phyloP scores from a whole-genome alignment of 2,797 vertebrate genomes.

The Acanthis flammea region DNA sequence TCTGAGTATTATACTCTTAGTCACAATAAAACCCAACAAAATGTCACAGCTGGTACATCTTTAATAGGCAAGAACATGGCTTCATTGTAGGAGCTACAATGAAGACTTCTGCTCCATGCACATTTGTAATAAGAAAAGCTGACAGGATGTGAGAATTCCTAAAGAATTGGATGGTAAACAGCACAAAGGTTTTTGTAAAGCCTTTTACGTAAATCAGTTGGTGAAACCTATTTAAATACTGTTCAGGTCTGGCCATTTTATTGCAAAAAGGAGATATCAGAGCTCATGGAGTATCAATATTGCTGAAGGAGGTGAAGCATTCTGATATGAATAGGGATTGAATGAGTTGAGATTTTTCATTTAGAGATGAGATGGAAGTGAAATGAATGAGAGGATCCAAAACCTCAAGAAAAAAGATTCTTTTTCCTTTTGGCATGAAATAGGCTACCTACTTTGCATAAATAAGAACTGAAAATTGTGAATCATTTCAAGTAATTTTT shows the following conservation, averaged over 20 bases:
- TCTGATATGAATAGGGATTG: background rate
- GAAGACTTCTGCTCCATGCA: background rate
- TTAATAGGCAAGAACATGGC: background rate
- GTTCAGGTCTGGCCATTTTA: background rate
- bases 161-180: background rate
- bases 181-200: background rate
- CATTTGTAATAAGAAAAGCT: background rate
- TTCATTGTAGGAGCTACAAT: background rate
- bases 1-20: background rate
- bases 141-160: background rate
- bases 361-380: background rate
- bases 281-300: background rate
- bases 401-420: background rate
- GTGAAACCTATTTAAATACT: background rate
- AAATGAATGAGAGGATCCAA: background rate
- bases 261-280: background rate
- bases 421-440: background rate
- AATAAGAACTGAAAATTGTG: background rate
- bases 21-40: background rate
- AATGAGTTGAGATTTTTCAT: background rate
- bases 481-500: background rate
- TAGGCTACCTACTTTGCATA: background rate
- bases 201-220: background rate
- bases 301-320: background rate
- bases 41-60: background rate